Evolutionary conservation across 2,888 invertebrate genomes (phyloP).

Genomic region (Stenoptilia bipunctidactyla): DNA sequence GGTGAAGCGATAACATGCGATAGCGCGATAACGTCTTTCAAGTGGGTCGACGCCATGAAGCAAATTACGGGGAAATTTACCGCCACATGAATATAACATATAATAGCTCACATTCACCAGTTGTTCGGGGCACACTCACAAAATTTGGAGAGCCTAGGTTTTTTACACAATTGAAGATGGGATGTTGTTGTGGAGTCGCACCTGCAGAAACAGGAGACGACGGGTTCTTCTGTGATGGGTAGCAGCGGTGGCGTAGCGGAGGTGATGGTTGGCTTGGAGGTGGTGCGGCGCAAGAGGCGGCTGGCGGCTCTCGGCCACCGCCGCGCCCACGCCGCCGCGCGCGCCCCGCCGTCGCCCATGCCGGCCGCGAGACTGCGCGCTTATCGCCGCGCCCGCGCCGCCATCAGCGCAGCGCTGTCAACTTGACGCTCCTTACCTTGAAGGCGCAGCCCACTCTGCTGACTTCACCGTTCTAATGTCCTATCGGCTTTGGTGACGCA

Average conservation of each 20-base stretch:
- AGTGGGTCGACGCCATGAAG: constrained; percentile 5
- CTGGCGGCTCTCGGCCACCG: constrained; percentile 48
- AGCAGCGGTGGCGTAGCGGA: constrained; percentile 17
- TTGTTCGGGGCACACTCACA: background rate
- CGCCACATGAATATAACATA: background rate
- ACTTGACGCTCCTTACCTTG: background rate
- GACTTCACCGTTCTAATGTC: background rate
- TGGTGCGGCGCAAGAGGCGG: constrained; percentile 44
- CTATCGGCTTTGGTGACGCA: background rate
- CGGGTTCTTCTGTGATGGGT: constrained; percentile 65
- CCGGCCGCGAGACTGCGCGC: background rate
- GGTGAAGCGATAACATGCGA: constrained; percentile 37
- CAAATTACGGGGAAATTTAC: background rate
- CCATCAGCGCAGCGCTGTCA: background rate
- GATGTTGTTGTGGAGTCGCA: constrained; percentile 30
- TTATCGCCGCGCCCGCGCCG: background rate
- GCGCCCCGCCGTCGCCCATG: constrained; percentile 7
- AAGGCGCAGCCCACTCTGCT: background rate
- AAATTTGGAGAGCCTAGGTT: too few species aligned
- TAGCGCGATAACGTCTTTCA: constrained; percentile 25
- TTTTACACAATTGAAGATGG: too few species aligned
- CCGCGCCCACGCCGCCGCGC: constrained; percentile 22
- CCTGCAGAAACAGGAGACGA: constrained; percentile 87
- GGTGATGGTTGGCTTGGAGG: constrained; percentile 28
- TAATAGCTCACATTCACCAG: background rate